phyloP scores from a whole-genome alignment of 2,113 vertebrate genomes.

The Laterallus jamaicensis region DNA sequence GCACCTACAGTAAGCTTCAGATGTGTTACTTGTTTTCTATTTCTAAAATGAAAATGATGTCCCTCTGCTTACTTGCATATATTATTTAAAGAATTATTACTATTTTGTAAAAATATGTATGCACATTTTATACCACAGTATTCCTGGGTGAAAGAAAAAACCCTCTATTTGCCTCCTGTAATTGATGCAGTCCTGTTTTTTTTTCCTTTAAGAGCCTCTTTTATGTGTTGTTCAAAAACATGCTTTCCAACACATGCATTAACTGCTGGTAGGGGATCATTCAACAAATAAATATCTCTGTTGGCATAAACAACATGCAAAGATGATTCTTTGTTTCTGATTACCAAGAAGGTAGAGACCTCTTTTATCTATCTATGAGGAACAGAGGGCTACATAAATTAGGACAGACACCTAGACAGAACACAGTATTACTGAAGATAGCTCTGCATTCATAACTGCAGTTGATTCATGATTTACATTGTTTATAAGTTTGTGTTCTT shows the following conservation, averaged over 20 bases:
- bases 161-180: conserved; percentile 79
- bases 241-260: conserved; percentile 80
- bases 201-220: conserved; percentile 75
- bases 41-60: neutral
- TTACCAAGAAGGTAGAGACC: conserved; percentile 82
- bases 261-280: conserved; percentile 81
- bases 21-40: neutral
- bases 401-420: neutral
- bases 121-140: neutral
- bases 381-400: neutral
- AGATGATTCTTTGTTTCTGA: conserved; percentile 81
- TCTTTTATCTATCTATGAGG: conserved; percentile 77
- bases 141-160: neutral
- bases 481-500: neutral
- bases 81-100: neutral
- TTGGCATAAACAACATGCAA: conserved; percentile 80
- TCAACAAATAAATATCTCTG: conserved; percentile 78
- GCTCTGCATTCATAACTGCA: neutral
- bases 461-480: neutral
- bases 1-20: neutral
- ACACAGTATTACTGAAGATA: neutral
- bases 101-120: neutral
- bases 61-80: neutral
- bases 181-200: conserved; percentile 75
- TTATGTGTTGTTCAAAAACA: conserved; percentile 82